These are phyloP conservation scores for Allacma fusca DNA, from an alignment of 2,888 invertebrate species.

Conservation along the genomic window DNA sequence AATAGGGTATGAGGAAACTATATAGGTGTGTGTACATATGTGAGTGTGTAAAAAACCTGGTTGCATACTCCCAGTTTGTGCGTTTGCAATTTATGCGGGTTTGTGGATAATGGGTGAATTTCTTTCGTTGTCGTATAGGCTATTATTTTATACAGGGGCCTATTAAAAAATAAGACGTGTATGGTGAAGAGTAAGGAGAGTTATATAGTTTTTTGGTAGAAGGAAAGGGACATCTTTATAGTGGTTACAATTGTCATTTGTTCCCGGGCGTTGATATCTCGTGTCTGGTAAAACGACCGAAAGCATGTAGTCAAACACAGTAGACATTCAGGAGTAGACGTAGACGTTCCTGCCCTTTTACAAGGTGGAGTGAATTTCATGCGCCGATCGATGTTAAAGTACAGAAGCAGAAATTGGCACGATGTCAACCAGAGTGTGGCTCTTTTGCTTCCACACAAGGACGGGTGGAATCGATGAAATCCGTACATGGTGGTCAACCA, in stretches of 20 bases:
- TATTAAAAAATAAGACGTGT: slow-evolving; percentile 5
- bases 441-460: slow-evolving; percentile 54
- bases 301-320: slow-evolving; percentile 50
- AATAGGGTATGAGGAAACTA: too few relatives aligned
- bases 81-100: too few relatives aligned
- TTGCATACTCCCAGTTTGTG: too few relatives aligned
- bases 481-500: slow-evolving; percentile 53
- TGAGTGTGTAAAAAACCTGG: too few relatives aligned
- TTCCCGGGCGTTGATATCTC: slow-evolving; percentile 52
- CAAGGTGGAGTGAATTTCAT: slow-evolving; percentile 58
- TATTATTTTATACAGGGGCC: too few relatives aligned
- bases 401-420: slow-evolving; percentile 61
- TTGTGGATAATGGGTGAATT: too few relatives aligned
- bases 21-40: too few relatives aligned
- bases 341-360: slow-evolving; percentile 48
- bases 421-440: slow-evolving; percentile 59
- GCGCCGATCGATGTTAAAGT: slow-evolving; percentile 62
- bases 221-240: slow-evolving; percentile 29
- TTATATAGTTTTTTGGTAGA: background rate
- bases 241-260: slow-evolving; percentile 46
- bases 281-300: slow-evolving; percentile 48
- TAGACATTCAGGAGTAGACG: slow-evolving; percentile 39
- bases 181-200: background rate
- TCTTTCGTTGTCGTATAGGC: too few relatives aligned
- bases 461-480: slow-evolving; percentile 56